Conservation (phyloP, 2,888 invertebrate species). For the Gortyna flavago region DNA sequence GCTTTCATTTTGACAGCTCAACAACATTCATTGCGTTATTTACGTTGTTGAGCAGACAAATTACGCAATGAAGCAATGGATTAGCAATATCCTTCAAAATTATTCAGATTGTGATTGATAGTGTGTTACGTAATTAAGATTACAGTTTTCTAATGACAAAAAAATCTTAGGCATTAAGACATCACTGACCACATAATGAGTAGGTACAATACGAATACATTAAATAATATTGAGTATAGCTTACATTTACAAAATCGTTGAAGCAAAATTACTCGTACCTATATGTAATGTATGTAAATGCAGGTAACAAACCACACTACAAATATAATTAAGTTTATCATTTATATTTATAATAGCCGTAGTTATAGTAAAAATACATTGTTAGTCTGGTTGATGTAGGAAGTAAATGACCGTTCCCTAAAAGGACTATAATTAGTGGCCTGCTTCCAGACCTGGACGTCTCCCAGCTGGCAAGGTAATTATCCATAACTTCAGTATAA, state of each 20-base stretch:
- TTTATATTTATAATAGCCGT: too few relatives aligned
- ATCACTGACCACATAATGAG: background rate
- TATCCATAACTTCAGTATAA: background rate
- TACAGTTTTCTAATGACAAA: background rate
- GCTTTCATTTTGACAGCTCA: background rate
- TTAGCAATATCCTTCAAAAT: background rate
- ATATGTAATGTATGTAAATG: background rate
- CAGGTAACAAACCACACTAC: background rate
- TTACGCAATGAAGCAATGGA: background rate
- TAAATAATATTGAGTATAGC: background rate
- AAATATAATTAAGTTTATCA: too few relatives aligned
- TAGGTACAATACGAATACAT: background rate
- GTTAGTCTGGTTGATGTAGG: background rate
- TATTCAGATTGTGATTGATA: background rate
- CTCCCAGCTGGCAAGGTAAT: conserved; percentile 19
- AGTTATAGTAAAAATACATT: background rate
- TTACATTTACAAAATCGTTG: background rate
- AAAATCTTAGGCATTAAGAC: background rate
- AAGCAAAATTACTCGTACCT: background rate
- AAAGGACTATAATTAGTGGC: conserved; percentile 7
- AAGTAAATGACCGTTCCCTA: background rate
- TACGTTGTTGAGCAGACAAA: background rate
- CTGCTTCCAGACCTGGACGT: background rate
- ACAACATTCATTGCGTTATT: background rate
- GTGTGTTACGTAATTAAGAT: too few relatives aligned